A percentile compares a stretch with the other conserved stretches of the same genome.
These are phyloP conservation scores for Drosophila macrospina DNA, from an alignment of 2,888 invertebrate species.

Conservation along the genomic window DNA sequence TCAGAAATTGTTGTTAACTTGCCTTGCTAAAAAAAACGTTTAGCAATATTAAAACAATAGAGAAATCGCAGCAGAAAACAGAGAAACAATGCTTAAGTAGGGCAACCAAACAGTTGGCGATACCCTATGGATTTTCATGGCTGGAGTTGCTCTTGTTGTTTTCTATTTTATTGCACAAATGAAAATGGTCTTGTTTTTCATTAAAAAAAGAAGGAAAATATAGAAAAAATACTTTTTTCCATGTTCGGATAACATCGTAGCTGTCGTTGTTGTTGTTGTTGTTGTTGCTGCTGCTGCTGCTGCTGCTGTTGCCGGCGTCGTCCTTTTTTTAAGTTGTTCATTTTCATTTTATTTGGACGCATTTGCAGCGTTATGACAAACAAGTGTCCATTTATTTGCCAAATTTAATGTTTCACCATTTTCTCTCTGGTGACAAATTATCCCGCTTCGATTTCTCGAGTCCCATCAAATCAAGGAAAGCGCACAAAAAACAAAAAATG, in stretches of 20 bases:
- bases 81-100: conserved; percentile 6
- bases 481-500: neutral
- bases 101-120: conserved; percentile 34
- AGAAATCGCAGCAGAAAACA: neutral
- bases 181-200: conserved; percentile 79
- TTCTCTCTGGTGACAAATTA: conserved; percentile 73
- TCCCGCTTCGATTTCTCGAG: conserved; percentile 75
- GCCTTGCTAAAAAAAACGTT: neutral
- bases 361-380: conserved; percentile 80
- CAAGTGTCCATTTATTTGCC: conserved; percentile 81
- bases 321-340: conserved; percentile 47
- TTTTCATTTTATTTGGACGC: conserved; percentile 72
- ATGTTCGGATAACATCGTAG: conserved; percentile 58
- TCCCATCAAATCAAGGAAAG: conserved; percentile 48
- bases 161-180: conserved; percentile 76
- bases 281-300: neutral
- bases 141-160: conserved; percentile 52
- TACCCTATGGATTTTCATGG: conserved; percentile 2
- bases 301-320: conserved; percentile 27
- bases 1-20: neutral
- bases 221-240: conserved; percentile 14
- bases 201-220: conserved; percentile 51
- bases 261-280: conserved; percentile 14
- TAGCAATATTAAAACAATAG: neutral
- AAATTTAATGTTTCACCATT: conserved; percentile 80